A percentile compares a stretch with the other conserved stretches of the same genome.
Conservation (phyloP, 2,888 invertebrate genomes). For the Tachina grossa region DNA sequence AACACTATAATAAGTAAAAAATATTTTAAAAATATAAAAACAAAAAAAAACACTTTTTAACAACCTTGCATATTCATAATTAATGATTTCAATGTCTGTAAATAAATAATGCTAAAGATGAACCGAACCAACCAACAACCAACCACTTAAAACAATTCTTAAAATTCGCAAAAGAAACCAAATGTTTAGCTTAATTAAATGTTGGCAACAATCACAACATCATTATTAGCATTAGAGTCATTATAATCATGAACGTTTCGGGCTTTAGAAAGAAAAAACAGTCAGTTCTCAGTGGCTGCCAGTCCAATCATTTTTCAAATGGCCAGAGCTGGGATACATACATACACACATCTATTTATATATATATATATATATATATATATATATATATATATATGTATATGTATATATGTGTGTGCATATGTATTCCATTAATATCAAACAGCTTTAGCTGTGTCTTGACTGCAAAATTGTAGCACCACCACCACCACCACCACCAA, state of each 20-base stretch:
- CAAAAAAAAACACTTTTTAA: neutral
- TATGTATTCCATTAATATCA: neutral
- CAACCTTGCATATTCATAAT: neutral
- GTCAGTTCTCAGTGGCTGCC: neutral
- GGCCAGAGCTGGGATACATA: too few species aligned
- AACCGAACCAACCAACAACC: neutral
- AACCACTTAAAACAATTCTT: slow-evolving; percentile 35
- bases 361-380: too few species aligned
- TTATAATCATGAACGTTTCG: neutral
- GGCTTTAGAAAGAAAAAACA: neutral
- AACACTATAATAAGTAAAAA: too few species aligned
- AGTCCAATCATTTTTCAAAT: neutral
- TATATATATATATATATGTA: too few species aligned
- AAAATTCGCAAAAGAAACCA: slow-evolving; percentile 1
- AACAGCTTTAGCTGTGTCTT: neutral
- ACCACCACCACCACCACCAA: neutral
- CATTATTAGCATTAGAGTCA: slow-evolving; percentile 15
- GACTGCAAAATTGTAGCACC: neutral
- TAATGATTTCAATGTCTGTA: neutral
- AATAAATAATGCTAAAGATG: neutral
- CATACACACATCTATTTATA: too few species aligned
- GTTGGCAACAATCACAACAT: neutral
- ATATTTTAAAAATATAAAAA: neutral
- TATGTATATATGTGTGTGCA: too few species aligned
- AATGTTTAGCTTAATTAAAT: slow-evolving; percentile 26